These are phyloP conservation scores for Lipophrys pholis DNA, from an alignment of 2,113 vertebrate genomes.

Conservation along the genomic window DNA sequence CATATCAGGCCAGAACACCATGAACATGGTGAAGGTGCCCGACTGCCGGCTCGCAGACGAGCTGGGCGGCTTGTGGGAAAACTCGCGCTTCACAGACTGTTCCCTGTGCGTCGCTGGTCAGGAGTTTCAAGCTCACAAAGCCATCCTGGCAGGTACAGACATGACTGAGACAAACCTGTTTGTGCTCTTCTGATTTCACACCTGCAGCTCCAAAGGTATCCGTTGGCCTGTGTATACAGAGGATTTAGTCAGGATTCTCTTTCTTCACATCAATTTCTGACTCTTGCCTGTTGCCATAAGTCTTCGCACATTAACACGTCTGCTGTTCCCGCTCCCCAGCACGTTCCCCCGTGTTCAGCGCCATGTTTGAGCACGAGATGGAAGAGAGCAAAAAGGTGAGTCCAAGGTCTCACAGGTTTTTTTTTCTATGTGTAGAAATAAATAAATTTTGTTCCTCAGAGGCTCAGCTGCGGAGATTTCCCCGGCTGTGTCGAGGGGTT, in stretches of 20 bases:
- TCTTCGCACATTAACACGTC: neutral
- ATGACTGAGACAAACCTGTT: neutral
- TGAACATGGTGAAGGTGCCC: conserved; percentile 99
- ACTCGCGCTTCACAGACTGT: conserved; percentile 97
- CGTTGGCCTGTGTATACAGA: neutral
- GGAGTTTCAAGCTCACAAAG: conserved; percentile 98
- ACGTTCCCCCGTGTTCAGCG: conserved; percentile 96
- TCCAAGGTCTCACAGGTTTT: conserved; percentile 10
- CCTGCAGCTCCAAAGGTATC: neutral
- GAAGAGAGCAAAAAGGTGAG: conserved; percentile 98
- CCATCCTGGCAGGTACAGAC: conserved; percentile 94
- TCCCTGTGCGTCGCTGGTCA: conserved; percentile 96
- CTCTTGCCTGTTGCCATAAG: neutral
- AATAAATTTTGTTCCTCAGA: conserved; percentile 30
- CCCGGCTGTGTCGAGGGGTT: conserved; percentile 34
- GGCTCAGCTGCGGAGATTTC: conserved; percentile 16
- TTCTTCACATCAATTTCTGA: neutral
- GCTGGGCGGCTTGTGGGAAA: conserved; percentile 96
- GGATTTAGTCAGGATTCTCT: neutral
- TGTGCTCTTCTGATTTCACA: neutral
- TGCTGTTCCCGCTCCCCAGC: conserved; percentile 79
- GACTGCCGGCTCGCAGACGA: conserved; percentile 97
- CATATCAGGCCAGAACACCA: conserved; percentile 98
- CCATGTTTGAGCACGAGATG: conserved; percentile 99
- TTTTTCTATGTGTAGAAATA: conserved; percentile 7